Base-by-base conservation (phyloP, 2,888 invertebrate species). In the Chloromyia formosa region DNA sequence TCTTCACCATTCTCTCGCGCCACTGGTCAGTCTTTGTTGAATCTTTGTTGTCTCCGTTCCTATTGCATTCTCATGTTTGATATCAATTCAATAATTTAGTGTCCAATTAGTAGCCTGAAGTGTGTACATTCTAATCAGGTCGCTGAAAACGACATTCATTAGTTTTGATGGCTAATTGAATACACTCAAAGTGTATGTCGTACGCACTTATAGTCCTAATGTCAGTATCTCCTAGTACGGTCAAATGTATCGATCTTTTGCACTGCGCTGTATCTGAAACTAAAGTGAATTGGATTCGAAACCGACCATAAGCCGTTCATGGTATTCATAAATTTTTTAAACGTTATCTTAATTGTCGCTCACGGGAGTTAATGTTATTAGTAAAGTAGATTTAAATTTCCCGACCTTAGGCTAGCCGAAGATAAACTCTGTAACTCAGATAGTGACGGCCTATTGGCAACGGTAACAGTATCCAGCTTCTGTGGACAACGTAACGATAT, bases 51-150 rank as follows among this genome's bases (percentile, higher is more conserved):
- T 7, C 7, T 35, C 27, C 7, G 27, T 20, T 12, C 20, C 66
- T 66, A 66, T 49, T 66, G 66, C 49, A 66, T 66, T 66, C 35
- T 14, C 71, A 71, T 71, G 56, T 71, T 42, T 16, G 58, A 71
- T 49, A 60, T 45, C 73, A 61, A 22, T 72, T 42, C 60, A 58
- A 60, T 60, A 73, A 73, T 73, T 60, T 73, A 73, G 61, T 73
- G 40, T 60, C 73, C 73, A 73, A 73, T 73, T 73, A 73, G 73
- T 56, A 18, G 18, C 58, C 18, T n/a, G 22, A 49, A 66, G 40
- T 73, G 73, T 73, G 61, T 73, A 45, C 73, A 61, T 61, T 73
- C 40, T 73, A 73, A 73, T 73, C 60, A 73, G 73, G 49, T 60
- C 73, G 73, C 18, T 72, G 20, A 22, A 27, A 42, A 66, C 66